These are phyloP conservation scores for Nephila pilipes DNA, from an alignment of 1,140 invertebrate species.

Conservation along the genomic window DNA sequence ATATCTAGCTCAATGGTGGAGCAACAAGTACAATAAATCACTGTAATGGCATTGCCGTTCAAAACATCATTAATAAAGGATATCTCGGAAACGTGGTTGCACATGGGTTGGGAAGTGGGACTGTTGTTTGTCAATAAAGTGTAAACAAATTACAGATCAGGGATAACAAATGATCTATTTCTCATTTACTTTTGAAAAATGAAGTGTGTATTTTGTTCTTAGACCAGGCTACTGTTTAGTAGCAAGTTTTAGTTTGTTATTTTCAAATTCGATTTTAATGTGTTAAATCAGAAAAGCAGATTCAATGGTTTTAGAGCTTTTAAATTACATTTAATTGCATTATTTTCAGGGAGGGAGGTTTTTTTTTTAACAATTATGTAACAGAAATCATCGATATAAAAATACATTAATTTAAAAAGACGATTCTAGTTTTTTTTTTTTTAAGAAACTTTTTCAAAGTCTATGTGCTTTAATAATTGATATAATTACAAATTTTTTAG, in stretches of 20 bases:
- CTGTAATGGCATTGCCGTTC: background rate
- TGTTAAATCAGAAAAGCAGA: no score
- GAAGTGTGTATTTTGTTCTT: background rate
- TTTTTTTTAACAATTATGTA: no score
- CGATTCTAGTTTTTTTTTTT: no score
- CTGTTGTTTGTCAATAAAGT: conserved; percentile 40
- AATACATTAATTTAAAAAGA: no score
- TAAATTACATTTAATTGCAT: no score
- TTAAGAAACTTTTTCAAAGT: no score
- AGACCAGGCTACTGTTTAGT: background rate
- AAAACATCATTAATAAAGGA: conserved; percentile 43
- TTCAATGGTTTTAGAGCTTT: no score
- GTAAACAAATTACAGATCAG: conserved; percentile 33
- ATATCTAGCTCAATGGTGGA: background rate
- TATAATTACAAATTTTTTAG: no score
- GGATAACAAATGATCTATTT: conserved; percentile 9
- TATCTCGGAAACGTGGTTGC: background rate
- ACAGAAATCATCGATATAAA: no score
- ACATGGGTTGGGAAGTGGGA: background rate
- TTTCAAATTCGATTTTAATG: background rate
- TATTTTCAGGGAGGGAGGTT: no score
- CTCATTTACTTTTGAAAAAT: conserved; percentile 43
- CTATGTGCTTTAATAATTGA: no score
- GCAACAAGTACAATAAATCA: conserved; percentile 41
- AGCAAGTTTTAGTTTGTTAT: background rate